phyloP scores from a whole-genome alignment of 2,888 invertebrate species.

The Emmelina monodactyla region DNA sequence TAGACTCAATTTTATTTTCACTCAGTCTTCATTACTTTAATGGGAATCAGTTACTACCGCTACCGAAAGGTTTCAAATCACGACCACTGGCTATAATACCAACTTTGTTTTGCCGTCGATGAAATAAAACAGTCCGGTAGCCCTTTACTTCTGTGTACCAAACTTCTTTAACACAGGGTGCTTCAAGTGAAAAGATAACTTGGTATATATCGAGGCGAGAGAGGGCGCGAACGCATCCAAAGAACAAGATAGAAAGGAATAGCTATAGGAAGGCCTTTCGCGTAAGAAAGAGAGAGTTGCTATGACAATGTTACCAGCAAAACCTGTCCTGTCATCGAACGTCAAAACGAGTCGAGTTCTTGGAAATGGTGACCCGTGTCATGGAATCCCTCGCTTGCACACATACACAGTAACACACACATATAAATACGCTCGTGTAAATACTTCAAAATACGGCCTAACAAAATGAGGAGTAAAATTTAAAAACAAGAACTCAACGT shows the following conservation, averaged over 20 bases:
- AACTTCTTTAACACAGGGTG: too few relatives aligned
- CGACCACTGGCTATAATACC: constrained; percentile 29
- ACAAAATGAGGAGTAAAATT: too few relatives aligned
- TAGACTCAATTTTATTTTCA: too few relatives aligned
- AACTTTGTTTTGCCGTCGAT: too few relatives aligned
- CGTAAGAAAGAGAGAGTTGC: constrained; percentile 3
- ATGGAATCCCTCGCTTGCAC: constrained; percentile 62
- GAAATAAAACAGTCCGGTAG: too few relatives aligned
- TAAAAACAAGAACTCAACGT: too few relatives aligned
- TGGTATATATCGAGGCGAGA: constrained; percentile 38
- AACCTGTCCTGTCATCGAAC: constrained; percentile 65
- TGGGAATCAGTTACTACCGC: constrained; percentile 47
- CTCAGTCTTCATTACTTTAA: constrained; percentile 30
- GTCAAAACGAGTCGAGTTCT: constrained; percentile 63
- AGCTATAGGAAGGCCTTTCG: constrained; percentile 15
- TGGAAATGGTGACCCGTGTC: constrained; percentile 65
- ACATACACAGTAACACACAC: constrained; percentile 23
- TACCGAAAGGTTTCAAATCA: constrained; percentile 57
- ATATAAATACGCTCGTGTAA: constrained; percentile 17
- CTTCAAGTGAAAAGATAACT: constrained; percentile 1
- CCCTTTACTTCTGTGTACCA: too few relatives aligned
- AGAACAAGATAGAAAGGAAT: constrained; percentile 34
- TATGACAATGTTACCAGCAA: constrained; percentile 51
- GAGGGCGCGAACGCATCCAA: constrained; percentile 56
- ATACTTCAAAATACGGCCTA: constrained; percentile 26